Evolutionary conservation across 2,113 vertebrate species (phyloP).

Genomic region (Mus pahari): DNA sequence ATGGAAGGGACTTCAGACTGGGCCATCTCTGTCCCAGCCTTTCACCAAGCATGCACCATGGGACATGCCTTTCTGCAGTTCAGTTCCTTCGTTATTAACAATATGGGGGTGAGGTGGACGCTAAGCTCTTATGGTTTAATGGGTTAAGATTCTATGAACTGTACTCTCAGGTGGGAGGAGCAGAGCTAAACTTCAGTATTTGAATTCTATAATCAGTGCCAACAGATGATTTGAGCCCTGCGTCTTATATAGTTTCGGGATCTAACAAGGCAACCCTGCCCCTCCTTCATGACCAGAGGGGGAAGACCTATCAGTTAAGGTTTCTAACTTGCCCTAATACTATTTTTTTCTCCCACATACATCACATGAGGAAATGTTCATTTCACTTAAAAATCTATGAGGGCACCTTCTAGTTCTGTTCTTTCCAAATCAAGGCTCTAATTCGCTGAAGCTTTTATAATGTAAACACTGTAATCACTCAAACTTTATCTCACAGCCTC

Average conservation of each 20-base stretch:
- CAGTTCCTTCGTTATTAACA: background rate
- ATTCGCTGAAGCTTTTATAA: background rate
- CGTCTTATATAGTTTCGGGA: background rate
- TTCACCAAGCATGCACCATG: background rate
- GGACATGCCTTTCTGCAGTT: background rate
- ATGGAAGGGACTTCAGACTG: background rate
- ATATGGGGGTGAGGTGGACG: background rate
- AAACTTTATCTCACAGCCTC: background rate
- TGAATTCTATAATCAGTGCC: background rate
- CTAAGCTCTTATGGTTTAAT: background rate
- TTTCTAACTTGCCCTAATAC: constrained; percentile 23
- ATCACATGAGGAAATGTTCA: background rate
- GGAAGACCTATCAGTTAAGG: background rate
- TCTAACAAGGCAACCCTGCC: background rate
- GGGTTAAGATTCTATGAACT: background rate
- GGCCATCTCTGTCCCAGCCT: background rate
- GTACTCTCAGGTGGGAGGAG: background rate
- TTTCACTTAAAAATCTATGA: constrained; percentile 60
- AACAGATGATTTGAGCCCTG: background rate
- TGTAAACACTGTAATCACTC: background rate
- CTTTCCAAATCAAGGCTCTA: constrained; percentile 33
- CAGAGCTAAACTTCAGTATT: background rate
- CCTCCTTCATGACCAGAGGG: background rate
- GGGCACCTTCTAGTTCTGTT: constrained; percentile 18
- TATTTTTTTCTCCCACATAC: constrained; percentile 20